Conservation (phyloP, 1,140 invertebrate genomes). For the Maniola jurtina region DNA sequence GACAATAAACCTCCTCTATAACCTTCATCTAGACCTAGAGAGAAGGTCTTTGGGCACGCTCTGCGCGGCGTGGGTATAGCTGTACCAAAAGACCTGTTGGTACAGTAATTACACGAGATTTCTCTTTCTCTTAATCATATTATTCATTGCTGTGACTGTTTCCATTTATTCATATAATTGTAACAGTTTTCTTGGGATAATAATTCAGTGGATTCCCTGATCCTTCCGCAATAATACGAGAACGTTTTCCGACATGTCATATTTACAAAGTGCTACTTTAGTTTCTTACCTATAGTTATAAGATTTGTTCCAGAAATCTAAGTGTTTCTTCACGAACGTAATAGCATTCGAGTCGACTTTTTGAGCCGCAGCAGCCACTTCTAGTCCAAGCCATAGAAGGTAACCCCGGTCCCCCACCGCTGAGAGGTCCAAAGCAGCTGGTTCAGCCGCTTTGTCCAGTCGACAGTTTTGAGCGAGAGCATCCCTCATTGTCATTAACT, state of each 20-base stretch:
- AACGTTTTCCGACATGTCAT: neutral
- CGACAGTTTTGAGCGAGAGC: constrained; percentile 56
- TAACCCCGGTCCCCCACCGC: constrained; percentile 88
- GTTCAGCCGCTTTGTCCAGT: constrained; percentile 65
- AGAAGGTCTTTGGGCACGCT: no score
- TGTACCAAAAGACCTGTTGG: no score
- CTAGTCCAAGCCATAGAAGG: constrained; percentile 89
- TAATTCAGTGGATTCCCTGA: no score
- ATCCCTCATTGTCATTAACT: constrained; percentile 85
- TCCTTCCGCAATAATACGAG: no score
- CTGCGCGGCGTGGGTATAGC: no score
- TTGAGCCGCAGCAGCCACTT: constrained; percentile 87
- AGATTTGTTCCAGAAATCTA: constrained; percentile 87
- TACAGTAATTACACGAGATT: no score
- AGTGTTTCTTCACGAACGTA: constrained; percentile 85
- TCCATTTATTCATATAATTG: no score
- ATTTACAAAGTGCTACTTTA: neutral
- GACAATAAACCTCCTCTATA: no score
- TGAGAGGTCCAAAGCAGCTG: constrained; percentile 84
- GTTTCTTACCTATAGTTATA: constrained; percentile 84
- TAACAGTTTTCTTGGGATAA: no score
- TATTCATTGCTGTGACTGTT: no score
- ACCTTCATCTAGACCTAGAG: no score
- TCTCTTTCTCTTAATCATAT: no score
- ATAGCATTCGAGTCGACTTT: constrained; percentile 82